phyloP scores from a whole-genome alignment of 2,888 invertebrate genomes.

The Adelognathus sp. region DNA sequence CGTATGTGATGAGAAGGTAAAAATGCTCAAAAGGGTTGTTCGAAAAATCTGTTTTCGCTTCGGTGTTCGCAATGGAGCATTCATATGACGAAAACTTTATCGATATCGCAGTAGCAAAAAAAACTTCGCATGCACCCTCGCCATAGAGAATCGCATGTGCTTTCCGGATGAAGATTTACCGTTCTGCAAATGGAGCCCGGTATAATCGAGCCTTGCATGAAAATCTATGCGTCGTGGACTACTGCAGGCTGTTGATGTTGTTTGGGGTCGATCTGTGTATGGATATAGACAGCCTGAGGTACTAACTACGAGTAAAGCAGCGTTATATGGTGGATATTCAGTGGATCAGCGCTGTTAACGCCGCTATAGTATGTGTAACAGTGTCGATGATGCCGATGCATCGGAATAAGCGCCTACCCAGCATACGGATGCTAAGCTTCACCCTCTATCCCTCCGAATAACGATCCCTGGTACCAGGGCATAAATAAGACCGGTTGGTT shows the following conservation, averaged over 20 bases:
- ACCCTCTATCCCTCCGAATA: slow-evolving; percentile 63
- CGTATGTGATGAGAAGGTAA: too few relatives aligned
- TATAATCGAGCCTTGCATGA: slow-evolving; percentile 62
- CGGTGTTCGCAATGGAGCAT: too few relatives aligned
- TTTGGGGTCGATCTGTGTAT: too few relatives aligned
- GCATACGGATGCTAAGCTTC: slow-evolving; percentile 56
- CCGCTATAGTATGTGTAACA: slow-evolving; percentile 38
- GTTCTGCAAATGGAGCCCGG: slow-evolving; percentile 47
- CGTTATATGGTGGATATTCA: slow-evolving; percentile 43
- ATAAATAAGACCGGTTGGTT: slow-evolving; percentile 75
- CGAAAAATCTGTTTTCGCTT: too few relatives aligned
- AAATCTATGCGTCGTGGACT: slow-evolving; percentile 58
- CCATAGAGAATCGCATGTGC: slow-evolving; percentile 29
- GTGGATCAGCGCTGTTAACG: slow-evolving; percentile 49
- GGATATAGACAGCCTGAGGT: slow-evolving; percentile 60
- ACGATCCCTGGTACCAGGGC: slow-evolving; percentile 67
- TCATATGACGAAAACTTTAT: too few relatives aligned
- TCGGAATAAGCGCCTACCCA: background rate
- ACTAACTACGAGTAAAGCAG: slow-evolving; percentile 60
- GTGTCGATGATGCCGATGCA: background rate
- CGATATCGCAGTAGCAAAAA: background rate
- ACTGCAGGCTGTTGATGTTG: slow-evolving; percentile 2
- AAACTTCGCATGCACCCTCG: background rate
- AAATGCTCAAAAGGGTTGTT: too few relatives aligned
- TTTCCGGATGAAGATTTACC: slow-evolving; percentile 60